Base-by-base conservation (phyloP, 2,797 vertebrate genomes). In the Eulemur albifrons region DNA sequence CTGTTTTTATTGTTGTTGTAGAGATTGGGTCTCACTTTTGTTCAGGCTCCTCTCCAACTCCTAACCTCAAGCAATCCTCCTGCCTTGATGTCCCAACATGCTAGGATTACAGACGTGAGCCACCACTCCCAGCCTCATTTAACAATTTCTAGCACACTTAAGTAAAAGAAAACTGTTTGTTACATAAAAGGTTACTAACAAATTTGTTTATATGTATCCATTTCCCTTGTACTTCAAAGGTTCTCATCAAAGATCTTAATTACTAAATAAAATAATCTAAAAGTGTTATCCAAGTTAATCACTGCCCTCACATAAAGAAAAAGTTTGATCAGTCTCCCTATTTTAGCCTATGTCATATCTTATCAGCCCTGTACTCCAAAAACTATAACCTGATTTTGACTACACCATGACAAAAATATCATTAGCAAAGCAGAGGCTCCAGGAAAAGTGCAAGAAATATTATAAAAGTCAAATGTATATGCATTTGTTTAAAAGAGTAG, bases 251-350 rank as follows among this genome's bases (percentile, higher is more conserved):
- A 84, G 23, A 1, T 23, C 32, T 65, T 89, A 88, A 57, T 52
- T 75, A 91, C 25, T 70, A 77, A 57, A 72, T 35, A 57, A 59
- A 85, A 50, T 65, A 86, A 76, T 79, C 10, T 84, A 25, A 67
- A 63, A 7, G 1, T 90, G 18, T 40, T 76, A 76, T n/a, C 14
- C 43, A 70, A 80, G 11, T 76, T 57, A 10, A 65, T 52, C 18
- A 25, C 2, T 8, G 10, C 2, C 73, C 1, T 88, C 38, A 30
- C 2, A 80, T 81, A 1, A 63, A 40, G 40, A 65, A 90, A 76
- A 1, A 45, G 8, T 76, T 94, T 70, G 17, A 57, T 52, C 14
- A 57, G 3, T 92, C n/a, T 45, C 9, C 0, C 18, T 52, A 12
- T 48, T 65, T 85, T 61, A 92, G 23, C 43, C 12, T 54, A 12